Evolutionary conservation across 2,888 invertebrate genomes (phyloP).

Genomic region (Portevinia maculata): DNA sequence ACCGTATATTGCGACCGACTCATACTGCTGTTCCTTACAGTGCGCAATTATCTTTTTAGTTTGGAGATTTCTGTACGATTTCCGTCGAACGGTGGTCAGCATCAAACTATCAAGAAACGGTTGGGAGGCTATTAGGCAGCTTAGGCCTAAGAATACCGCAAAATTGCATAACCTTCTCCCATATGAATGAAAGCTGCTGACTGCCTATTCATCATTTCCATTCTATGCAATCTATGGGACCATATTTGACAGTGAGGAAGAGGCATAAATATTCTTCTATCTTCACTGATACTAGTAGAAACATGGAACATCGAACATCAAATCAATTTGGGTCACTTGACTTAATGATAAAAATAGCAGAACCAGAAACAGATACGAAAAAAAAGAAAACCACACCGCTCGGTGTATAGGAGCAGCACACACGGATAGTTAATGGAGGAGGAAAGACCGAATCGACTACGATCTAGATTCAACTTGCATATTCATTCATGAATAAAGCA

Average conservation of each 20-base stretch:
- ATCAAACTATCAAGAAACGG: slow-evolving; percentile 20
- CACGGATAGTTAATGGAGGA: not conserved
- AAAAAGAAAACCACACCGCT: slow-evolving; percentile 31
- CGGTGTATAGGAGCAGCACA: slow-evolving; percentile 6
- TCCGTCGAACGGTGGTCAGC: slow-evolving; percentile 21
- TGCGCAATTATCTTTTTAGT: slow-evolving; percentile 62
- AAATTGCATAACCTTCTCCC: slow-evolving; percentile 51
- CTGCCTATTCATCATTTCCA: slow-evolving; percentile 27
- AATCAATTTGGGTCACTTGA: slow-evolving; percentile 74
- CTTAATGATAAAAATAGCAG: slow-evolving; percentile 74
- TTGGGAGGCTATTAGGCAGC: slow-evolving; percentile 3
- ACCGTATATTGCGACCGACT: slow-evolving; percentile 64
- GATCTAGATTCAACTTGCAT: slow-evolving; percentile 72
- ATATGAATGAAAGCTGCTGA: slow-evolving; percentile 8
- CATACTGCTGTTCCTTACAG: slow-evolving; percentile 53
- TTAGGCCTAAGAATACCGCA: slow-evolving; percentile 17
- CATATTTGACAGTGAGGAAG: slow-evolving; percentile 16
- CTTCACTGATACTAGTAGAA: slow-evolving; percentile 38
- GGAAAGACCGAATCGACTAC: slow-evolving; percentile 32
- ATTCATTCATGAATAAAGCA: slow-evolving; percentile 74
- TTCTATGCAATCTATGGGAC: slow-evolving; percentile 14
- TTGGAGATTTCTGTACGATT: slow-evolving; percentile 62
- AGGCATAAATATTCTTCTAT: slow-evolving; percentile 20
- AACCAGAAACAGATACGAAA: slow-evolving; percentile 61
- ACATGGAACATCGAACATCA: slow-evolving; percentile 51